Percentiles rank a stretch among this genome's conserved stretches.
phyloP scores from a whole-genome alignment of 1,140 invertebrate genomes.

The Drosophila yakuba region DNA sequence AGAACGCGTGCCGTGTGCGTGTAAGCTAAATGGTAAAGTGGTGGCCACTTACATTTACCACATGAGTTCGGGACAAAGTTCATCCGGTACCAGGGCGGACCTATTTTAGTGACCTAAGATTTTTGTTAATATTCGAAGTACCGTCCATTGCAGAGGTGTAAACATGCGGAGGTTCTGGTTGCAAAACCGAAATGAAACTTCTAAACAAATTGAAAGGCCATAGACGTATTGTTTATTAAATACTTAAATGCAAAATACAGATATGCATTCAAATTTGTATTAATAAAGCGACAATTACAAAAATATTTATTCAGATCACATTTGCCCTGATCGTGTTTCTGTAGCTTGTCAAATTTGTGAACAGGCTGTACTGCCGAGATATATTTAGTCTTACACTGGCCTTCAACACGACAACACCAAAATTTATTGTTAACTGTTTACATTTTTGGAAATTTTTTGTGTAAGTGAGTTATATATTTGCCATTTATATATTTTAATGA shows the following conservation, averaged over 20 bases:
- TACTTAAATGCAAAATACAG: too few relatives aligned
- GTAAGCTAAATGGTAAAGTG: constrained; percentile 53
- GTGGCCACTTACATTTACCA: constrained; percentile 44
- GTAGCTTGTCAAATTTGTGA: constrained; percentile 2
- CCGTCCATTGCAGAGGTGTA: constrained; percentile 61
- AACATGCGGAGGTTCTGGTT: constrained; percentile 19
- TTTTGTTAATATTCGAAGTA: constrained; percentile 3
- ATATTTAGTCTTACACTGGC: constrained; percentile 24
- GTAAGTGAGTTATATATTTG: neutral
- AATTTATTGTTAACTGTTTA: constrained; percentile 29
- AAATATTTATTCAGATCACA: constrained; percentile 9
- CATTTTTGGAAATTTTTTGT: constrained; percentile 6
- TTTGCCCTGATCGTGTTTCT: constrained; percentile 15
- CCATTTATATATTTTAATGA: neutral
- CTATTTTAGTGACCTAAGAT: constrained; percentile 53
- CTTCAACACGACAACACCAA: constrained; percentile 11
- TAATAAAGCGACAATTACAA: too few relatives aligned
- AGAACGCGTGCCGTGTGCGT: constrained; percentile 47
- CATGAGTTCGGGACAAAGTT: constrained; percentile 46
- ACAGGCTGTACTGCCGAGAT: neutral
- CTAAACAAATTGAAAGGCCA: constrained; percentile 5
- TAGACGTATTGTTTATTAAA: neutral
- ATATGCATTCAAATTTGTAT: too few relatives aligned
- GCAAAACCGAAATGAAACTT: constrained; percentile 21
- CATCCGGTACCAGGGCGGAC: constrained; percentile 12